Conservation (phyloP, 2,113 vertebrate genomes). For the Brachypteracias leptosomus region DNA sequence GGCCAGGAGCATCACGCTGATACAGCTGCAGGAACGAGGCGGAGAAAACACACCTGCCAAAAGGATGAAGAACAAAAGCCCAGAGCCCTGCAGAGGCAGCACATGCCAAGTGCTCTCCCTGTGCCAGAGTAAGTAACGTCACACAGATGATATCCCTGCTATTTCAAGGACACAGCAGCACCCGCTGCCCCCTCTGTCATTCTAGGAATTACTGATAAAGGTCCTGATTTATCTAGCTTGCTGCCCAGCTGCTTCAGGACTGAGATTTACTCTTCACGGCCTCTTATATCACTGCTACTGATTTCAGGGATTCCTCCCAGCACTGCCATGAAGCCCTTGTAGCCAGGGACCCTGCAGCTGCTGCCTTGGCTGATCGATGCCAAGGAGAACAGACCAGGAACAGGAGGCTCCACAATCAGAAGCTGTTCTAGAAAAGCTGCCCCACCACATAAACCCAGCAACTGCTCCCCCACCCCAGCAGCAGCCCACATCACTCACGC, state of each 20-base stretch:
- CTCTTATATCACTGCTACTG: fast-evolving
- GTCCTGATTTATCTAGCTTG: background rate
- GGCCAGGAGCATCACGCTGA: fast-evolving
- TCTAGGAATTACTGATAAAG: conserved; percentile 12
- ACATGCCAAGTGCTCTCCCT: background rate
- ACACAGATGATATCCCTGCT: background rate
- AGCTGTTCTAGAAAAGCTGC: background rate
- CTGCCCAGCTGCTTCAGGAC: background rate
- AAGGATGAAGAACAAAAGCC: background rate
- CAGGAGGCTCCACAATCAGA: background rate
- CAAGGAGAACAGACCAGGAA: background rate
- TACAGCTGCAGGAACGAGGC: background rate
- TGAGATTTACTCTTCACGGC: background rate
- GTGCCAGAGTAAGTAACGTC: background rate
- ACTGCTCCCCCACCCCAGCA: background rate
- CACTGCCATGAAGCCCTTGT: background rate
- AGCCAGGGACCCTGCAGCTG: background rate
- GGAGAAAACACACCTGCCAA: background rate
- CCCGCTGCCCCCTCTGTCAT: background rate
- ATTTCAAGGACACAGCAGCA: background rate
- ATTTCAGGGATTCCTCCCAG: background rate
- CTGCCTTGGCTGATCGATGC: fast-evolving
- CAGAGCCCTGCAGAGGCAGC: background rate
- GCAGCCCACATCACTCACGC: background rate
- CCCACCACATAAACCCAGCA: background rate